Percentiles rank a stretch among this genome's conserved stretches.
Evolutionary conservation across 2,113 vertebrate genomes (phyloP).

Genomic region (Chinchilla lanigera): DNA sequence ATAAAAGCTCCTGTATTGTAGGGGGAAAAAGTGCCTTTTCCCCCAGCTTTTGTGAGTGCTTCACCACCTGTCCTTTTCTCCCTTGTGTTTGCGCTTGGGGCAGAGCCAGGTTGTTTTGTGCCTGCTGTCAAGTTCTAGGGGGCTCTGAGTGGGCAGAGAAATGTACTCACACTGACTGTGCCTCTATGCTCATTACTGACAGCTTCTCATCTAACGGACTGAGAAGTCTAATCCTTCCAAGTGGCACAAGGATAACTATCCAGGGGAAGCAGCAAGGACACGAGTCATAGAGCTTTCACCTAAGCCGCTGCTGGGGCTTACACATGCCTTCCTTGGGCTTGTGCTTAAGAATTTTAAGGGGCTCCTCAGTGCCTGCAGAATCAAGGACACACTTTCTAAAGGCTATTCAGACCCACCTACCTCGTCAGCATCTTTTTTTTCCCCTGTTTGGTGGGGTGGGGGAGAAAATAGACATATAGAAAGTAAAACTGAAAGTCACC

Average conservation of each 20-base stretch:
- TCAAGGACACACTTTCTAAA: background rate
- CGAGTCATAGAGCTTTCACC: background rate
- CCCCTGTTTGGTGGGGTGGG: background rate
- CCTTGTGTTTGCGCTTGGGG: conserved; percentile 50
- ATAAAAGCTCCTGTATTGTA: conserved; percentile 69
- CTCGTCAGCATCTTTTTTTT: background rate
- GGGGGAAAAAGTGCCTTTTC: conserved; percentile 9
- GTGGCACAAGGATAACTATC: background rate
- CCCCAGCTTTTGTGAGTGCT: conserved; percentile 36
- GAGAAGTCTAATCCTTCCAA: background rate
- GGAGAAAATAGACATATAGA: background rate
- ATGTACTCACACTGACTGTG: background rate
- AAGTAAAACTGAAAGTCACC: conserved; percentile 9
- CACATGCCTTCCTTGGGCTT: background rate
- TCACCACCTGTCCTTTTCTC: conserved; percentile 48
- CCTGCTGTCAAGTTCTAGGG: conserved; percentile 30
- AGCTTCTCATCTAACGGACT: background rate
- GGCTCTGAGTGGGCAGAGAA: background rate
- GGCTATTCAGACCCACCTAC: background rate
- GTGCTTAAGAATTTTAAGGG: background rate
- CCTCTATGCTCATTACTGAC: background rate
- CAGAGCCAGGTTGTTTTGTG: conserved; percentile 68
- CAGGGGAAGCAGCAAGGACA: background rate
- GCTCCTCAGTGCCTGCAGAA: background rate
- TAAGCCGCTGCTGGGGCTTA: background rate